These are phyloP conservation scores for Zoanthus solanderi DNA, from an alignment of 92 coral and sea anemone genomes.

Conservation along the genomic window DNA sequence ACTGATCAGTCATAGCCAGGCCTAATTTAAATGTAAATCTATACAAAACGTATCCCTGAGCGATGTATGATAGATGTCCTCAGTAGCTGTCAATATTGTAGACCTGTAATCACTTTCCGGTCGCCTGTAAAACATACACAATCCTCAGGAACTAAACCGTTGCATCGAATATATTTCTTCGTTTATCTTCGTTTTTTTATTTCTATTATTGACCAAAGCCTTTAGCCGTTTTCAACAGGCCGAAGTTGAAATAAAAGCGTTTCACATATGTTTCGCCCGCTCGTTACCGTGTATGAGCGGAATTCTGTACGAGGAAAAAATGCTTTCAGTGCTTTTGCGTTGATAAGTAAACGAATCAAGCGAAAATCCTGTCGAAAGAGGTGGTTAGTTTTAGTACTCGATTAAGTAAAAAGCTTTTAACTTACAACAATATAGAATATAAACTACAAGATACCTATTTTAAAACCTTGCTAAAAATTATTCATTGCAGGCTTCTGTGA, in stretches of 20 bases:
- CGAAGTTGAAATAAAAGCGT: background rate
- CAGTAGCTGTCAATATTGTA: conserved; percentile 76
- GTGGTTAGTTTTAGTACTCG: conserved; percentile 6
- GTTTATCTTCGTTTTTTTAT: background rate
- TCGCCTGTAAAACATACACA: conserved; percentile 52
- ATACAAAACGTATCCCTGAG: conserved; percentile 16
- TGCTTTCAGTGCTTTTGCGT: conserved; percentile 12
- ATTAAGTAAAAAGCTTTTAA: background rate
- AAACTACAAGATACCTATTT: background rate
- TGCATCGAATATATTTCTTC: conserved; percentile 3
- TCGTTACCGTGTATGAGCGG: background rate
- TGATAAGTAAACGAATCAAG: background rate
- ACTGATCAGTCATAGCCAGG: background rate
- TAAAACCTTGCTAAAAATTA: background rate
- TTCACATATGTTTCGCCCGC: background rate
- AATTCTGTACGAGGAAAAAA: conserved; percentile 43
- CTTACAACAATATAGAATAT: background rate
- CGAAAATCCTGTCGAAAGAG: conserved; percentile 32
- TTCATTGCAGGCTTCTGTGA: background rate
- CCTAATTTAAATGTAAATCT: conserved; percentile 11
- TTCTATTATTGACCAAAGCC: background rate
- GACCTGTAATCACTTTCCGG: conserved; percentile 70
- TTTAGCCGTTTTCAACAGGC: background rate
- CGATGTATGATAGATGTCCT: conserved; percentile 71
- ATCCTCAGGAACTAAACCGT: conserved; percentile 18